Evolutionary conservation across 2,888 invertebrate genomes (phyloP).

Genomic region (Megalurothrips usitatus): DNA sequence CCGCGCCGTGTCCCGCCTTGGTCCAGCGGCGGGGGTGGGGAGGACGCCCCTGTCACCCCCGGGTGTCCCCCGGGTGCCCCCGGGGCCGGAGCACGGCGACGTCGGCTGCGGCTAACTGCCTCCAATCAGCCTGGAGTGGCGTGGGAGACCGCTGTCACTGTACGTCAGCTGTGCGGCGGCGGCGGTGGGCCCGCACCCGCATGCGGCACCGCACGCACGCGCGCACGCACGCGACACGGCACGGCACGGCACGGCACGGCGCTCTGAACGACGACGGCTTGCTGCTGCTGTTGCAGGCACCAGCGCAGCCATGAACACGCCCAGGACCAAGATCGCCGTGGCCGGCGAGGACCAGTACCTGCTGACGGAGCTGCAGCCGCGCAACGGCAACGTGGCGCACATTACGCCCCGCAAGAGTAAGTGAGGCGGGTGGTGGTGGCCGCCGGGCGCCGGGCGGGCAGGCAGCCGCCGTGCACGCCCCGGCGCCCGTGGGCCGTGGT

Average conservation of each 20-base stretch:
- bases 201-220: neutral
- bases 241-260: neutral
- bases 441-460: neutral
- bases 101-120: neutral
- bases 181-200: neutral
- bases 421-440: neutral
- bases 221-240: neutral
- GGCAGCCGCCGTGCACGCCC: no score
- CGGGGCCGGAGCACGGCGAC: neutral
- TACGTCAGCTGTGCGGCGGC: neutral
- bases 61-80: neutral
- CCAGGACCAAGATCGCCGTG: constrained; percentile 10
- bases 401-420: constrained; percentile 14
- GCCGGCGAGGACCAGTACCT: constrained; percentile 18
- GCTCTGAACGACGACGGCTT: neutral
- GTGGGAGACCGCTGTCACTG: neutral
- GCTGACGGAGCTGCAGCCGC: constrained; percentile 16
- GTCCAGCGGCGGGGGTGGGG: no score
- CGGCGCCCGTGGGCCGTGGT: no score
- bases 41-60: neutral
- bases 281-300: neutral
- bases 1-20: no score
- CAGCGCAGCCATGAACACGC: neutral
- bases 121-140: neutral
- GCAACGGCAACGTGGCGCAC: constrained; percentile 16